Evolutionary conservation across 2,113 vertebrate species (phyloP), one percentile per base, ranked within the genome.

Genomic region (Pollachius pollachius): DNA sequence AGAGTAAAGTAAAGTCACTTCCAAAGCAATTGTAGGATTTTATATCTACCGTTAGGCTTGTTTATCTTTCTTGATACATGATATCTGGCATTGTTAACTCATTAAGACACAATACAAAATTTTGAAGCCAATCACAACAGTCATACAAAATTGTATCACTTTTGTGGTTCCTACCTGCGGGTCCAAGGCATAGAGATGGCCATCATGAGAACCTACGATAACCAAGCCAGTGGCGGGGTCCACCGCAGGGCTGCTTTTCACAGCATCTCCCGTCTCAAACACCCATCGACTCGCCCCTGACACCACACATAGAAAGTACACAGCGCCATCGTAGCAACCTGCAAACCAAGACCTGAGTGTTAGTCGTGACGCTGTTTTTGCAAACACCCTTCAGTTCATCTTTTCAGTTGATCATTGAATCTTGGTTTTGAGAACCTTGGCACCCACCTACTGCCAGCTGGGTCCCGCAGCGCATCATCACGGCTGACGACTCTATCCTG

Each of bases 401-500:
- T 34, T 34, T 34, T 34, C 30, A 34, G 30, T 34, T 34, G 6
- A 34, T 34, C 41, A 9, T 12, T 9, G 8, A 8, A 13, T 48
- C 41, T 2, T 9, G 41, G 41, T 48, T 48, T 9, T 11, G 41
- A 13, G 41, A 48, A 48, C 41, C 41, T 1, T 48, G 19, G 62
- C 56, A 89, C 94, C 0, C 83, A 98, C 97, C 97, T 57, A 96
- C 88, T 56, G 94, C 73, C 64, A 99, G 85, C 48, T 96, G 93
- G 34, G 83, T 85, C n/a, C 97, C 96, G 80, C 96, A 98, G 77
- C 64, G 90, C 8, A 96, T 94, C 48, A 94, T 3, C 0, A 93
- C 94, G 0, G 97, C 96, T 17, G 97, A 98, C 15, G 97, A 95
- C 74, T 99, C 97, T 61, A 99, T 90, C 21, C 95, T 91, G 83